Evolutionary conservation across 2,888 invertebrate species (phyloP).

Genomic region (Lumbricus terrestris): DNA sequence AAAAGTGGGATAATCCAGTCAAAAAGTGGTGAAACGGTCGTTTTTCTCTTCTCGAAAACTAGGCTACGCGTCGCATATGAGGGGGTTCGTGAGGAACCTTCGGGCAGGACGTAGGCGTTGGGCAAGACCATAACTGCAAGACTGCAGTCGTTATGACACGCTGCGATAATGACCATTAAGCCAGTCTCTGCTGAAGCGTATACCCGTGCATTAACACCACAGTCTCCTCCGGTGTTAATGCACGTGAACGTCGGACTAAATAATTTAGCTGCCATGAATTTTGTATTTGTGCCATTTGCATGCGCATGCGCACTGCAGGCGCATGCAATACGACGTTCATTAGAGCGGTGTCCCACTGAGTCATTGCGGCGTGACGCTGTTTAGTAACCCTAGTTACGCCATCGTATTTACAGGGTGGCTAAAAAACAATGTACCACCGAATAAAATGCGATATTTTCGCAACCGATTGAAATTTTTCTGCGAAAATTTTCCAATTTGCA

Average conservation of each 20-base stretch:
- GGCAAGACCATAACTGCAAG: neutral
- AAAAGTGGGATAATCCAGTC: too few relatives aligned
- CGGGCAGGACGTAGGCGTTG: neutral
- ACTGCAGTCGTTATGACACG: neutral
- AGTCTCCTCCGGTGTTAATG: neutral
- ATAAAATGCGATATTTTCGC: too few relatives aligned
- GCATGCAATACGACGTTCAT: neutral
- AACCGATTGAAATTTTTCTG: too few relatives aligned
- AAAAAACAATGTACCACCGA: too few relatives aligned
- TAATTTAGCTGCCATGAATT: neutral
- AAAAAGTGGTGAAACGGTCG: too few relatives aligned
- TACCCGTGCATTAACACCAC: too few relatives aligned
- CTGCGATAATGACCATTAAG: neutral
- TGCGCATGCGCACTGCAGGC: too few relatives aligned
- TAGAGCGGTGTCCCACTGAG: neutral
- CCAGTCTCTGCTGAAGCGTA: neutral
- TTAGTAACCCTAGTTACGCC: neutral
- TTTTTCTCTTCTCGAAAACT: neutral
- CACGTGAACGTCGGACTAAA: neutral
- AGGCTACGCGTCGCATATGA: neutral
- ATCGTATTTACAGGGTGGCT: too few relatives aligned
- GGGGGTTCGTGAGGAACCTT: neutral
- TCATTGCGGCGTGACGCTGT: neutral
- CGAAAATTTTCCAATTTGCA: too few relatives aligned
- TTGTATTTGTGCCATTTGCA: neutral